Evolutionary conservation across 2,797 vertebrate genomes (phyloP).

Genomic region (Hyperoplus immaculatus): DNA sequence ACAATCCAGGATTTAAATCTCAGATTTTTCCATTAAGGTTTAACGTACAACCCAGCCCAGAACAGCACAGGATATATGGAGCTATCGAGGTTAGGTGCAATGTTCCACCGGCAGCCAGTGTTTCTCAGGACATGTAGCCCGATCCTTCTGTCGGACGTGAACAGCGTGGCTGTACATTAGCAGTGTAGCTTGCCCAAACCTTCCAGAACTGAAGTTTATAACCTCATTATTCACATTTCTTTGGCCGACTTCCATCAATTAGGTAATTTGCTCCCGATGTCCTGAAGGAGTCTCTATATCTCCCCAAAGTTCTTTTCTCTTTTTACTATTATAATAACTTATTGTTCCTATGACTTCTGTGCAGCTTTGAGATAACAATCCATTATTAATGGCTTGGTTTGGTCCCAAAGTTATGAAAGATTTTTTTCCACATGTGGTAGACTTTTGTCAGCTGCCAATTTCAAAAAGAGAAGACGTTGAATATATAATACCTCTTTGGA

Average conservation of each 20-base stretch:
- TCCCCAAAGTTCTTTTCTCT: conserved; percentile 20
- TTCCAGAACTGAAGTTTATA: conserved; percentile 30
- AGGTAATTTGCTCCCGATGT: conserved; percentile 44
- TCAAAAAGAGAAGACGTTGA: conserved; percentile 53
- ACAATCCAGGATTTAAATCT: conserved; percentile 78
- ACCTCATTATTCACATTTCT: conserved; percentile 53
- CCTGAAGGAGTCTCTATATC: conserved; percentile 22
- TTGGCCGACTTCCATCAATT: conserved; percentile 52
- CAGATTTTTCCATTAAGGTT: conserved; percentile 78
- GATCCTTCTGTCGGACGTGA: conserved; percentile 43
- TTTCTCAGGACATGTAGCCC: conserved; percentile 51
- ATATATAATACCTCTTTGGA: conserved; percentile 68
- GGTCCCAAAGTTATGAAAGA: conserved; percentile 65
- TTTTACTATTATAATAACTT: conserved; percentile 39
- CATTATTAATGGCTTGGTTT: conserved; percentile 69
- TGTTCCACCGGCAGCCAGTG: conserved; percentile 58
- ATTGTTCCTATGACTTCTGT: conserved; percentile 50
- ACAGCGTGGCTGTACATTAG: conserved; percentile 40
- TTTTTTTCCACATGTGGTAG: conserved; percentile 74
- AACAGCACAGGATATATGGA: conserved; percentile 70
- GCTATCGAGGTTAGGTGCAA: conserved; percentile 65
- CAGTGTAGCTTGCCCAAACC: conserved; percentile 21
- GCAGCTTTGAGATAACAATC: conserved; percentile 59
- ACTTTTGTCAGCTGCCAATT: conserved; percentile 71
- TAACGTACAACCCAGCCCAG: conserved; percentile 59